Percentiles rank a stretch among this genome's conserved stretches.
Conservation (phyloP, 2,113 vertebrate species). For the Forbesichthys papilliferus region DNA sequence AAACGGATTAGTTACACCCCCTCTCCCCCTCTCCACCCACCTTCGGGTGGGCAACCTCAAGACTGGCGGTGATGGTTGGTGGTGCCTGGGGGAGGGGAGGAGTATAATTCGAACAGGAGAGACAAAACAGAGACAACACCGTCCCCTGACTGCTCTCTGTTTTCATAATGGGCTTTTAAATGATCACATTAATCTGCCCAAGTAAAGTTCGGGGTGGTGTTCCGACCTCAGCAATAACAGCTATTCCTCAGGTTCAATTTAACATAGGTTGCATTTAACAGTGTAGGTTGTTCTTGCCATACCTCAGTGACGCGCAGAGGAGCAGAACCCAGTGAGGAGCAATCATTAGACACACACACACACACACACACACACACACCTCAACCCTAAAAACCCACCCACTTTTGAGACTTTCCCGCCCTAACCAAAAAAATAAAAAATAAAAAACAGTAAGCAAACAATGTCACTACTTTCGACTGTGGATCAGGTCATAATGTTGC, state of each 20-base stretch:
- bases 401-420: conserved; percentile 17
- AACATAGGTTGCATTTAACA: conserved; percentile 18
- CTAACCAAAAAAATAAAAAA: conserved; percentile 13
- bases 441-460: conserved; percentile 24
- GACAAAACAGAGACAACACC: conserved; percentile 38
- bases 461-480: conserved; percentile 21
- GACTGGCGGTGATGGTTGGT: conserved; percentile 11
- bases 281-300: not conserved
- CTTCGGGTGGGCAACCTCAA: conserved; percentile 12
- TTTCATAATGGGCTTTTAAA: conserved; percentile 55
- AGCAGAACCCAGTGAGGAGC: conserved; percentile 19
- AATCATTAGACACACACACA: conserved; percentile 22
- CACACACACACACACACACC: conserved; percentile 3
- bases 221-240: conserved; percentile 51
- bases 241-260: conserved; percentile 34
- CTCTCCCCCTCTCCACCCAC: conserved; percentile 5
- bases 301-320: conserved; percentile 57
- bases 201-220: conserved; percentile 47
- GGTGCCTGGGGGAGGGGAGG: conserved; percentile 13
- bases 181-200: conserved; percentile 53
- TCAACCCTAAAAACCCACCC: conserved; percentile 29
- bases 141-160: conserved; percentile 14
- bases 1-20: not conserved
- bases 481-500: conserved; percentile 20
- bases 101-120: conserved; percentile 30